Evolutionary conservation across 1,140 invertebrate species (phyloP).

Genomic region (Ectropis grisescens): DNA sequence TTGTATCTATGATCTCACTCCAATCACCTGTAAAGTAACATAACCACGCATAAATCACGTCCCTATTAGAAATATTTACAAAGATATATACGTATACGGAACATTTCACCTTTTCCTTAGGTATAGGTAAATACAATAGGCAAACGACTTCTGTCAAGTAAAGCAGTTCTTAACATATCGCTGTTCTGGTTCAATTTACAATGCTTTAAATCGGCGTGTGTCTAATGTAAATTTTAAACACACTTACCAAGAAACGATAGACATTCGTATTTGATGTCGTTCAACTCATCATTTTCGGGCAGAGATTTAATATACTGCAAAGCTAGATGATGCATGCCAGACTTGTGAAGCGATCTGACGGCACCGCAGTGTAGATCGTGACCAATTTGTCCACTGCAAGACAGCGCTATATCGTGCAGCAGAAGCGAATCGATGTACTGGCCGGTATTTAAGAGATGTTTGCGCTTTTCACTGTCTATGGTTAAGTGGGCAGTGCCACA

Average conservation of each 20-base stretch:
- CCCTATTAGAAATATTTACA: no score
- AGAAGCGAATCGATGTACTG: constrained; percentile 47
- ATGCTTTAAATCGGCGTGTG: no score
- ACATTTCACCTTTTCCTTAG: no score
- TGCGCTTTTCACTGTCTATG: constrained; percentile 39
- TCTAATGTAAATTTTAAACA: no score
- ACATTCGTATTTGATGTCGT: constrained; percentile 71
- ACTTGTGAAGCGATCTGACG: constrained; percentile 38
- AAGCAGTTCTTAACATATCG: no score
- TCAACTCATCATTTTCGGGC: constrained; percentile 31
- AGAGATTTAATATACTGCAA: constrained; percentile 52
- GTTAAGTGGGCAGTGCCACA: constrained; percentile 58
- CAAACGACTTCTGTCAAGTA: no score
- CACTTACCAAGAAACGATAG: constrained; percentile 42
- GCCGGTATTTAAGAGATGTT: constrained; percentile 41
- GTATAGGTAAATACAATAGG: no score
- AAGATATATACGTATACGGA: constrained; percentile 1
- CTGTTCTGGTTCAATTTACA: no score
- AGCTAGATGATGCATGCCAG: constrained; percentile 56
- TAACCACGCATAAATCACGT: no score
- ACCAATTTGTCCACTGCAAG: constrained; percentile 7
- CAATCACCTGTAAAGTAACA: constrained; percentile 49
- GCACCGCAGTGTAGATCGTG: constrained; percentile 24
- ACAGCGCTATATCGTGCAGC: constrained; percentile 48
- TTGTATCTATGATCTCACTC: constrained; percentile 52